Conservation (phyloP, 1,140 invertebrate species). For the Platorchestia sp. region DNA sequence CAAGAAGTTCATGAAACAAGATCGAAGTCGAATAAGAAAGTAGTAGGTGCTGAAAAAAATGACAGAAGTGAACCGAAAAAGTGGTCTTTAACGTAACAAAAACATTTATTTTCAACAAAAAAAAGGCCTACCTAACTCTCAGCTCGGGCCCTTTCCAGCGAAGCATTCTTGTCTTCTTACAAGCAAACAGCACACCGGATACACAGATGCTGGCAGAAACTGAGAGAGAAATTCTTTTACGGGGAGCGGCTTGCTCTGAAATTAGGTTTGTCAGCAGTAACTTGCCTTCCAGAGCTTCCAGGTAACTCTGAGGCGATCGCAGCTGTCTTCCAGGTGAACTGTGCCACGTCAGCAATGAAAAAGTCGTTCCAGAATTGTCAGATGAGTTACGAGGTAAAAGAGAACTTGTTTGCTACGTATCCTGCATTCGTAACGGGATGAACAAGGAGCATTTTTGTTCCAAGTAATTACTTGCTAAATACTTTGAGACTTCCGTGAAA, state of each 20-base stretch:
- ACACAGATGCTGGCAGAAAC: neutral
- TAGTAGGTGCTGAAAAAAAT: too few species aligned
- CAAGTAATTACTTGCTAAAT: neutral
- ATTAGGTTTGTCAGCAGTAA: conserved; percentile 21
- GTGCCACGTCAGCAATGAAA: neutral
- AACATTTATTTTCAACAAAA: too few species aligned
- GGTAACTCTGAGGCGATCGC: neutral
- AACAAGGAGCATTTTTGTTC: neutral
- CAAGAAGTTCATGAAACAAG: too few species aligned
- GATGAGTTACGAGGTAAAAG: neutral
- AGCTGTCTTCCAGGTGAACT: neutral
- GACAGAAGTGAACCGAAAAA: too few species aligned
- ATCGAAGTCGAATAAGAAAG: too few species aligned
- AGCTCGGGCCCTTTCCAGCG: neutral
- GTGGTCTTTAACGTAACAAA: too few species aligned
- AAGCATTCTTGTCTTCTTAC: neutral
- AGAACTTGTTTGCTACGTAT: neutral
- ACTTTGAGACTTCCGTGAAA: too few species aligned
- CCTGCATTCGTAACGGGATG: neutral
- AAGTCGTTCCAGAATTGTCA: neutral
- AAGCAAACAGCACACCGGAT: neutral
- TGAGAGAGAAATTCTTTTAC: neutral
- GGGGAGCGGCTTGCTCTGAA: neutral
- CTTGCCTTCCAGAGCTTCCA: neutral
- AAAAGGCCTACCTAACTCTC: too few species aligned